Conservation (phyloP, 2,113 vertebrate species). For the Dipodomys stephensi region DNA sequence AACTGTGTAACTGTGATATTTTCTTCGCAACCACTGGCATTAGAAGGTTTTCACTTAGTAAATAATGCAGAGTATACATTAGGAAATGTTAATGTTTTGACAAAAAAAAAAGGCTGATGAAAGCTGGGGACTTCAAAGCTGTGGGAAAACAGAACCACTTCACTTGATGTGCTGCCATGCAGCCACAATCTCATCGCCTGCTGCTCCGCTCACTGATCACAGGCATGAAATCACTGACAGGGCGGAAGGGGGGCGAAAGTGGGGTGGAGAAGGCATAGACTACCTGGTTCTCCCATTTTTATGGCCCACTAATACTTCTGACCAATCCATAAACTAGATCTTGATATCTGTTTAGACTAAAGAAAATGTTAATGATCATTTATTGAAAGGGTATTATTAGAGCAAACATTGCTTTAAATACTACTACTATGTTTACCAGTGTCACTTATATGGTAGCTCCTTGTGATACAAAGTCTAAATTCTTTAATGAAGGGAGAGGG, state of each 20-base stretch:
- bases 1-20: not conserved
- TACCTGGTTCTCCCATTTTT: not conserved
- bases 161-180: not conserved
- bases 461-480: not conserved
- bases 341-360: not conserved
- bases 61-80: constrained; percentile 58
- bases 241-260: not conserved
- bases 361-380: constrained; percentile 42
- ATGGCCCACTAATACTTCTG: not conserved
- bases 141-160: constrained; percentile 10
- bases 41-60: constrained; percentile 44
- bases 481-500: not conserved
- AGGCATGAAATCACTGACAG: not conserved
- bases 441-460: not conserved
- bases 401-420: not conserved
- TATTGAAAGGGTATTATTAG: not conserved
- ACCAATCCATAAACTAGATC: constrained; percentile 17
- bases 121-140: constrained; percentile 20
- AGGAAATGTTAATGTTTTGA: constrained; percentile 60
- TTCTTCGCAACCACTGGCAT: not conserved
- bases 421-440: not conserved
- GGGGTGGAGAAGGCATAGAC: not conserved
- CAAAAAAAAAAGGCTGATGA: not conserved
- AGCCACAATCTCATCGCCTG: not conserved
- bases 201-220: not conserved